Evolutionary conservation across 2,113 vertebrate genomes (phyloP), one percentile per base, ranked within the genome.

Genomic region (Lucifuga dentata): DNA sequence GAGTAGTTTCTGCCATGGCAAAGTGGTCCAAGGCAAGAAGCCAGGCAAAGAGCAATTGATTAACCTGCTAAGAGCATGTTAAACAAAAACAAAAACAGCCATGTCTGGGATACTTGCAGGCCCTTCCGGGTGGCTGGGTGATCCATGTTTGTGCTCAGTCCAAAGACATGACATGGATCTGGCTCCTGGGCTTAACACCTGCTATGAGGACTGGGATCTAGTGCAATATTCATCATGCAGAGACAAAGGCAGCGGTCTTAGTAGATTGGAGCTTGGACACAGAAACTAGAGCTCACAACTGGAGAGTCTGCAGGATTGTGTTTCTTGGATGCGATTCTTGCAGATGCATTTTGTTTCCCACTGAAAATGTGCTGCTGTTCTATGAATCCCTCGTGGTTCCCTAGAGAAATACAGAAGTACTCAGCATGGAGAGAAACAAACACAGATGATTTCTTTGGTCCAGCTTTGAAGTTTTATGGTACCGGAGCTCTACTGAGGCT

Each of bases 401-500:
- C 65, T 7, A 50, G 69, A 68, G 69, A 70, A 76, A 76, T 68
- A 50, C 46, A 70, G 67, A 77, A 45, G 59, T 59, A 46, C 43
- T 59, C 17, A 6, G 56, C 45, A n/a, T 53, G 48, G 44, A 64
- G 41, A 77, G 68, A 82, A 89, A 83, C 79, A 77, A 67, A 66
- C 44, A 76, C 82, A 83, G 78, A 89, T 85, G 81, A 88, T 86
- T 83, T 61, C 45, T 76, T 74, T 68, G 41, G 71, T 75, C 69
- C 46, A 26, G 39, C 89, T 86, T 91, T 91, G 89, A 90, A 84
- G 77, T 89, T 91, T 88, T 82, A 90, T 56, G 50, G 69, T 39
- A 51, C 49, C 62, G 35, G 23, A 33, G 67, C 60, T 72, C 57
- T 19, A n/a, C 9, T 26, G 71, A 68, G 68, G 61, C 58, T 77